phyloP scores from a whole-genome alignment of 64 coral and sea anemone genomes.

The Pocillopora damicornis region DNA sequence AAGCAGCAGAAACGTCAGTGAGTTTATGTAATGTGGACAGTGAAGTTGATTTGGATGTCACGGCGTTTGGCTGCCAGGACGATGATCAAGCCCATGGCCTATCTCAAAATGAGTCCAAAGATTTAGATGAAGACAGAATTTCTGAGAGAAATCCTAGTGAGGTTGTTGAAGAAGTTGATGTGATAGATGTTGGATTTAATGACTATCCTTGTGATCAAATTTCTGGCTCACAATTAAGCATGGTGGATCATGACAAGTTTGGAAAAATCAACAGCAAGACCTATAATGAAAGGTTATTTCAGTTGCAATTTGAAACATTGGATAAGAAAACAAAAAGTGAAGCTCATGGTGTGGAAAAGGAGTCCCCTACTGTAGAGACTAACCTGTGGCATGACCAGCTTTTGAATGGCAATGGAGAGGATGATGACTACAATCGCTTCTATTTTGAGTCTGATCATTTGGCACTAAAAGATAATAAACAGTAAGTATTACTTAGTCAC shows the following conservation, averaged over 20 bases:
- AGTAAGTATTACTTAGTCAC: constrained; percentile 65
- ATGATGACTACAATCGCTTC: constrained; percentile 68
- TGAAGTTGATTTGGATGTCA: neutral
- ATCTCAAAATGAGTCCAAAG: neutral
- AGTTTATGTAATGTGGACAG: neutral
- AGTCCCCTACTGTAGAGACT: neutral
- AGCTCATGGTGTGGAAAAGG: neutral
- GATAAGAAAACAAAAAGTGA: neutral
- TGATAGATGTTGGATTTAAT: constrained; percentile 5
- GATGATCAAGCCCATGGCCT: neutral
- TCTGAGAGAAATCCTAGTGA: neutral
- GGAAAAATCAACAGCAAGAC: neutral
- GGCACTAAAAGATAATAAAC: constrained; percentile 87
- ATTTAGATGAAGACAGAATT: neutral
- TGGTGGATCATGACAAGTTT: neutral
- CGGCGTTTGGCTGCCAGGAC: neutral
- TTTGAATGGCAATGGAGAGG: constrained; percentile 44
- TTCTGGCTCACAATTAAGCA: neutral
- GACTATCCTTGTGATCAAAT: neutral
- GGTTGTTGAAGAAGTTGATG: neutral
- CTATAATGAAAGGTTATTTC: neutral
- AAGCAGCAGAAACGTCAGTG: constrained; percentile 8
- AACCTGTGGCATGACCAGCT: neutral
- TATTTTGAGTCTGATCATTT: constrained; percentile 98
- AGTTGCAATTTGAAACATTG: neutral